Conservation (phyloP, 2,888 invertebrate genomes). For the Sylvicola fuscatus region DNA sequence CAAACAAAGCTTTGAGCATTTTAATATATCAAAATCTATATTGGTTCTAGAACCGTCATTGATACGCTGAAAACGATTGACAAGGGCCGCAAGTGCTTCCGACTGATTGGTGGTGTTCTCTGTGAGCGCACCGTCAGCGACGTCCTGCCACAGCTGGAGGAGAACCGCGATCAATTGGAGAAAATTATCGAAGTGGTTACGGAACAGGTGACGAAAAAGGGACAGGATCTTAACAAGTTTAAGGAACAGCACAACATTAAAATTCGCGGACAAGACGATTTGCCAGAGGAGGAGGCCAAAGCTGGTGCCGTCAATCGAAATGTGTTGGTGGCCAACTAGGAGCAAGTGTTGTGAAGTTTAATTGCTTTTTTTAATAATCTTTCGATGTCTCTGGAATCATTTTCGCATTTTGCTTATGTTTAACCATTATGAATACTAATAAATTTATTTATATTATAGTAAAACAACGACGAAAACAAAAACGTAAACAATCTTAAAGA, state of each 20-base stretch:
- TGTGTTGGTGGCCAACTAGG: constrained; percentile 28
- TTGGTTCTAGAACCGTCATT: constrained; percentile 59
- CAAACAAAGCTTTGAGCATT: constrained; percentile 7
- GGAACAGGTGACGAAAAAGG: constrained; percentile 68
- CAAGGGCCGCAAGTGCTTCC: constrained; percentile 69
- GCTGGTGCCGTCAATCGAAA: constrained; percentile 18
- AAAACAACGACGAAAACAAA: too few species aligned
- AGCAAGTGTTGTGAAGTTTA: too few species aligned
- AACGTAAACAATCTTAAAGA: too few species aligned
- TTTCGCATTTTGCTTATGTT: too few species aligned
- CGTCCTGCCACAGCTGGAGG: constrained; percentile 63
- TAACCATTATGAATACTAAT: too few species aligned
- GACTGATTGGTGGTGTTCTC: constrained; percentile 83
- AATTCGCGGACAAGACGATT: constrained; percentile 39
- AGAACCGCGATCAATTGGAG: constrained; percentile 60
- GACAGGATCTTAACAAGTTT: constrained; percentile 77
- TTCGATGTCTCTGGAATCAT: too few species aligned
- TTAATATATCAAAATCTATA: neutral
- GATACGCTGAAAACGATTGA: constrained; percentile 78
- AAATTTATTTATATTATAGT: too few species aligned
- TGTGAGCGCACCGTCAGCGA: constrained; percentile 85
- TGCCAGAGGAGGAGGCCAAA: neutral
- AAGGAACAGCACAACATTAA: constrained; percentile 78
- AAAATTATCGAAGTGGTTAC: constrained; percentile 60
- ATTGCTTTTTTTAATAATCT: too few species aligned